phyloP scores from a whole-genome alignment of 37 sponge, comb jelly and placozoan genomes.

The Halisarca cf. caerulea region DNA sequence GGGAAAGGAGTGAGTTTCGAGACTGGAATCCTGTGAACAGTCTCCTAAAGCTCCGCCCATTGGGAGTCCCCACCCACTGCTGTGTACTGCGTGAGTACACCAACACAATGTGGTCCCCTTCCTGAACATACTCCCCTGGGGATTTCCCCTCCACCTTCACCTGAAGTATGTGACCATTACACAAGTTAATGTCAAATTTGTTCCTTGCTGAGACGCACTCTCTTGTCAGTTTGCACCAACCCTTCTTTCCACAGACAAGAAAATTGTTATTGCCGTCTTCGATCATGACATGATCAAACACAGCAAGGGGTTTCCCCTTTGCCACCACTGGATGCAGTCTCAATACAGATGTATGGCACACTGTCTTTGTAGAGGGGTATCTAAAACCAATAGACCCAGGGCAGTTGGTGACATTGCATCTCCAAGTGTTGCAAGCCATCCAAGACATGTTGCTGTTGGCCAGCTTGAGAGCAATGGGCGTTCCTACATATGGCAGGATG shows the following conservation, averaged over 20 bases:
- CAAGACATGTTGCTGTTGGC: neutral
- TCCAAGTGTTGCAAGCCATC: neutral
- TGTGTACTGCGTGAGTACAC: neutral
- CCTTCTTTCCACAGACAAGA: neutral
- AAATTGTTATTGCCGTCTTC: neutral
- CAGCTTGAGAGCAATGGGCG: constrained; percentile 14
- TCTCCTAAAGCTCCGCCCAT: no score
- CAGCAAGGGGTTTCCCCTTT: neutral
- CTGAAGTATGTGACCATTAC: neutral
- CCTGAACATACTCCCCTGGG: neutral
- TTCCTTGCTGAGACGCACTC: neutral
- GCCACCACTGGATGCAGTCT: neutral
- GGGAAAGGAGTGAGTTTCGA: no score
- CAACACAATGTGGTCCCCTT: neutral
- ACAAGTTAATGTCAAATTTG: neutral
- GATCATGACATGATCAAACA: neutral
- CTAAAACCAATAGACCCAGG: neutral
- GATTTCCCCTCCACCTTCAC: neutral
- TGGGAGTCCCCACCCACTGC: neutral
- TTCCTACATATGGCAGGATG: no score
- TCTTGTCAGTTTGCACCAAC: neutral
- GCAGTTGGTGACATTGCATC: neutral
- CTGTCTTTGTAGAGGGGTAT: neutral
- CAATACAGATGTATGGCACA: neutral
- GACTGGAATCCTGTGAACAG: no score